Conservation (phyloP, 2,888 invertebrate genomes). For the Alloscopus bannaensis region DNA sequence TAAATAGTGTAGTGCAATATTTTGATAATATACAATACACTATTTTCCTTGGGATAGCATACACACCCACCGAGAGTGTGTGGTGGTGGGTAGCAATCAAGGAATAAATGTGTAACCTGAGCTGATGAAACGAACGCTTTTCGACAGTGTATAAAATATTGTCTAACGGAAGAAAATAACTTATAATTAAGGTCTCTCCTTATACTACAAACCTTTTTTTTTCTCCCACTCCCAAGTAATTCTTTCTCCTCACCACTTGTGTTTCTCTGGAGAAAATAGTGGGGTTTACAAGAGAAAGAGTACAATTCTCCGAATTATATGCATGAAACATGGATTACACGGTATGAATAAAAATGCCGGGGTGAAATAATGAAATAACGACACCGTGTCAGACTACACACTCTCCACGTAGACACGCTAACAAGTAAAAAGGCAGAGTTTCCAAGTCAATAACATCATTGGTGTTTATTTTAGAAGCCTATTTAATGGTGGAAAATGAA, state of each 20-base stretch:
- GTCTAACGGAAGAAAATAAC: constrained; percentile 50
- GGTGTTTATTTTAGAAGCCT: no score
- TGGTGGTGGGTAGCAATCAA: constrained; percentile 37
- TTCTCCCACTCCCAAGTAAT: constrained; percentile 15
- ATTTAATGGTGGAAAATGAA: no score
- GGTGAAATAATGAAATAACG: no score
- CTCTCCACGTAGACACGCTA: no score
- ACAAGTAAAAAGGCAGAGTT: no score
- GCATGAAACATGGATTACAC: not conserved
- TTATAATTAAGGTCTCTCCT: constrained; percentile 56
- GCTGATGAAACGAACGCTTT: constrained; percentile 55
- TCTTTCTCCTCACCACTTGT: constrained; percentile 27
- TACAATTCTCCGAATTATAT: not conserved
- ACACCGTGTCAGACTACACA: no score
- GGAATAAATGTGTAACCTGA: constrained; percentile 42
- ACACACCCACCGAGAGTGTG: no score
- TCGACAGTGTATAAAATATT: constrained; percentile 57
- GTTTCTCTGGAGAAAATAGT: constrained; percentile 5
- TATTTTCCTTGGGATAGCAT: no score
- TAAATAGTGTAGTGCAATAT: no score
- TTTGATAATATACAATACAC: no score
- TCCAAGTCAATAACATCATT: no score
- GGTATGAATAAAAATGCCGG: no score
- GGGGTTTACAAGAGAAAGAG: constrained; percentile 3
- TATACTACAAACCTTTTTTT: constrained; percentile 5